Base-by-base conservation (phyloP, 2,888 invertebrate species). In the Eupeodes luniger region DNA sequence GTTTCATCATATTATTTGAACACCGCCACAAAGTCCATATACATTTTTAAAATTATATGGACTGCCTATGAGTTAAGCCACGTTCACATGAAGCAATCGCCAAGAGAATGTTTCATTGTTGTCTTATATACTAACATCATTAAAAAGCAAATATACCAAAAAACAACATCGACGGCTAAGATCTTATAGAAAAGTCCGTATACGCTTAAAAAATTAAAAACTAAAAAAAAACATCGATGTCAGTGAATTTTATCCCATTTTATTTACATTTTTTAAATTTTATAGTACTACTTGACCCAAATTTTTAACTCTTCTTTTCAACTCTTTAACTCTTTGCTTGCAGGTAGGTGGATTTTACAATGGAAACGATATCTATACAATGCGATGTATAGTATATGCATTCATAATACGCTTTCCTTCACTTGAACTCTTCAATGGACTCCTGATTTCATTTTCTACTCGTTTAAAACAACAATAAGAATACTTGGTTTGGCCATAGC, bases 391-490 rank as follows among this genome's bases (percentile, higher is more conserved):
- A 12, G 5, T 9, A 47, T 9, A 2, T 27, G 27, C 27, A 6
- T 44, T 14, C 55, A 55, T 5, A 0, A 12, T 49, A 47, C 40
- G 47, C n/a, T 44, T 72, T 49, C 44, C 11, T 27, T 47, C 3
- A 36, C 36, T 6, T 57, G 70, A 55, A 70, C 44, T 72, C 59
- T 59, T 27, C 27, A 47, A 44, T 59, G 47, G 3, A 59, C 40
- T 59, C 2, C 62, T 40, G 34, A 49, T 55, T 62, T 19, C 64
- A 67, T 83, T 80, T 87, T 80, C 59, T 76, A 44, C 53, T 83
- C 83, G 76, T 72, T 83, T 83, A 80, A 83, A 83, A 83, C 79
- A 87, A 87, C 86, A 87, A 83, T 19, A 72, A 57, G 72, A 59
- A 57, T 57, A 64, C 40, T 67, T 59, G 78, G 57, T 53, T 77